Conservation (phyloP, 30 jellyfish, hydroid and myxozoan genomes). For the Aurelia aurita complex sp. Pacific region DNA sequence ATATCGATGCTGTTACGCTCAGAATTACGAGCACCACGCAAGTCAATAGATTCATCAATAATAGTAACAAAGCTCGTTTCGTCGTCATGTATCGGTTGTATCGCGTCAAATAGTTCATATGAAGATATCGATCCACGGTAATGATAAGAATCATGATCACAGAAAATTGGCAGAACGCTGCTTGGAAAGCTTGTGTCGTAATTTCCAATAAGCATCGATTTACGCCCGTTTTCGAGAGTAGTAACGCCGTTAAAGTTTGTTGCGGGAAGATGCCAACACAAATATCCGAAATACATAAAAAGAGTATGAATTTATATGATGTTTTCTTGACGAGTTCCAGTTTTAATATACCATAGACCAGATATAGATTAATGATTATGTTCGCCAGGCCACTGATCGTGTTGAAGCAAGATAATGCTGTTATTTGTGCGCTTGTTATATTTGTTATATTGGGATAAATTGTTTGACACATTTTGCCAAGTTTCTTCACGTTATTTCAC, state of each 20-base stretch:
- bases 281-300: slow-evolving; percentile 41
- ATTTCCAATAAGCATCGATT: slow-evolving; percentile 33
- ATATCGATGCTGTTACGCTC: slow-evolving; percentile 25
- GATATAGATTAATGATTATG: slow-evolving; percentile 19
- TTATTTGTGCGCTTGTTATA: slow-evolving; percentile 2
- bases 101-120: slow-evolving; percentile 51
- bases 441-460: slow-evolving; percentile 15
- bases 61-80: slow-evolving; percentile 20
- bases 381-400: slow-evolving; percentile 26
- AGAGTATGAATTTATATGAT: slow-evolving; percentile 50
- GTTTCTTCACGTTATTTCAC: no score
- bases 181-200: slow-evolving; percentile 47
- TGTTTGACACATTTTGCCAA: slow-evolving; percentile 33
- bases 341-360: slow-evolving; percentile 43
- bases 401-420: slow-evolving; percentile 36
- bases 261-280: slow-evolving; percentile 61
- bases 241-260: slow-evolving; percentile 12
- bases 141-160: slow-evolving; percentile 60
- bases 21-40: slow-evolving; percentile 6
- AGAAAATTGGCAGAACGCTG: slow-evolving; percentile 55
- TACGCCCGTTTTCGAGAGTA: slow-evolving; percentile 1
- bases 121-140: slow-evolving; percentile 59
- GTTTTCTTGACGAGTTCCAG: slow-evolving; percentile 40
- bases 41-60: background rate
- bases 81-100: slow-evolving; percentile 57